These are phyloP conservation scores for Neodiprion fabricii DNA, from an alignment of 1,140 invertebrate species.

Conservation along the genomic window DNA sequence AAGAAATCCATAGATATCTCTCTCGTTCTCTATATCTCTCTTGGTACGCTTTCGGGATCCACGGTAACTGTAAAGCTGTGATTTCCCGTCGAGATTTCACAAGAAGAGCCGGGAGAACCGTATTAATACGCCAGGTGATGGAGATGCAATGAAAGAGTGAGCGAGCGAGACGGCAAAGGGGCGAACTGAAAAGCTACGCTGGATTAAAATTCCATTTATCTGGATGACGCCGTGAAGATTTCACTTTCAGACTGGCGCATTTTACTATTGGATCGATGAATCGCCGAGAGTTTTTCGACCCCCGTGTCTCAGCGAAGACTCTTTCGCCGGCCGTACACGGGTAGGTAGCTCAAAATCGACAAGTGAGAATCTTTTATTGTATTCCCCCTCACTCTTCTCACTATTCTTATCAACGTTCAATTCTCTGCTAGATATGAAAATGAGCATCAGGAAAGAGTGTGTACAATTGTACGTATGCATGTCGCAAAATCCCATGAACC, in stretches of 20 bases:
- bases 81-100: no score
- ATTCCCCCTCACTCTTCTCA: constrained; percentile 16
- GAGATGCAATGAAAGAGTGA: constrained; percentile 12
- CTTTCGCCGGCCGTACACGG: constrained; percentile 24
- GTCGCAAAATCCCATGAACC: no score
- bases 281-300: constrained; percentile 25
- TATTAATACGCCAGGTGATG: constrained; percentile 7
- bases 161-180: constrained; percentile 14
- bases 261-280: constrained; percentile 28
- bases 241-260: constrained; percentile 20
- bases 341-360: no score
- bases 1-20: no score
- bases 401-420: not conserved
- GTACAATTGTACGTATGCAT: no score
- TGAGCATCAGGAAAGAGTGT: no score
- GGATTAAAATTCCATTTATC: constrained; percentile 29
- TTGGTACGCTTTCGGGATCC: no score
- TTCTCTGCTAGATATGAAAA: no score
- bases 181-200: not conserved
- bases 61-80: no score
- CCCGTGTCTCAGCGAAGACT: constrained; percentile 17
- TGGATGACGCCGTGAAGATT: constrained; percentile 16
- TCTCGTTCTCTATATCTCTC: no score
- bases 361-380: not conserved
- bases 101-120: not conserved